A percentile compares a stretch with the other conserved stretches of the same genome.
Evolutionary conservation across 2,113 vertebrate species (phyloP).

Genomic region (Eublepharis macularius): DNA sequence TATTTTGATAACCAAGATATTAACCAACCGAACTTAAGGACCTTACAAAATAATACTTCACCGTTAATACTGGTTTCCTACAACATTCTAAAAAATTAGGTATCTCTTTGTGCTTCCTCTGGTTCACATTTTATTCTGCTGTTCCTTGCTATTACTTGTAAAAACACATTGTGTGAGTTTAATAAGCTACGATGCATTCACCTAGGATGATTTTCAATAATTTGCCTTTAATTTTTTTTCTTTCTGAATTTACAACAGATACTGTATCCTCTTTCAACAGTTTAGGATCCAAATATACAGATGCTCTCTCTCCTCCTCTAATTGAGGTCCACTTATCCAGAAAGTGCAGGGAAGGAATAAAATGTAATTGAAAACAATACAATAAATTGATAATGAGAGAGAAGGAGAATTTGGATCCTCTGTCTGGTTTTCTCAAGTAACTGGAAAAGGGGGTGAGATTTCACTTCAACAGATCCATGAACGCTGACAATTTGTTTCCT

Average conservation of each 20-base stretch:
- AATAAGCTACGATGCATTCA: neutral
- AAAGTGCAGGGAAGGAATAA: neutral
- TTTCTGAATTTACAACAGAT: neutral
- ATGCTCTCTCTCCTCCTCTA: neutral
- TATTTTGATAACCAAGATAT: neutral
- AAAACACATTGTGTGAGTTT: neutral
- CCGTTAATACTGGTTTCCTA: neutral
- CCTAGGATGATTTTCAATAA: neutral
- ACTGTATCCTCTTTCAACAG: neutral
- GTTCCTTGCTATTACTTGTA: neutral
- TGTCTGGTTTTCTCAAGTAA: neutral
- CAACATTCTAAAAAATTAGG: neutral
- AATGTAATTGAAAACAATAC: neutral
- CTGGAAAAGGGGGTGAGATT: neutral
- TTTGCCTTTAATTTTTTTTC: neutral
- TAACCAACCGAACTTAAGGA: neutral
- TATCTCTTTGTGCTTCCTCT: neutral
- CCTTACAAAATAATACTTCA: neutral
- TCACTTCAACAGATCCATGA: neutral
- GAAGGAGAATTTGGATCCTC: neutral
- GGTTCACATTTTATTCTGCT: neutral
- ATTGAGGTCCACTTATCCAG: neutral
- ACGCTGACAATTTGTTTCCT: neutral
- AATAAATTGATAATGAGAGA: neutral
- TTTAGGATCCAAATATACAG: neutral